Evolutionary conservation across 2,888 invertebrate species (phyloP).

Genomic region (Anthophora plumipes): DNA sequence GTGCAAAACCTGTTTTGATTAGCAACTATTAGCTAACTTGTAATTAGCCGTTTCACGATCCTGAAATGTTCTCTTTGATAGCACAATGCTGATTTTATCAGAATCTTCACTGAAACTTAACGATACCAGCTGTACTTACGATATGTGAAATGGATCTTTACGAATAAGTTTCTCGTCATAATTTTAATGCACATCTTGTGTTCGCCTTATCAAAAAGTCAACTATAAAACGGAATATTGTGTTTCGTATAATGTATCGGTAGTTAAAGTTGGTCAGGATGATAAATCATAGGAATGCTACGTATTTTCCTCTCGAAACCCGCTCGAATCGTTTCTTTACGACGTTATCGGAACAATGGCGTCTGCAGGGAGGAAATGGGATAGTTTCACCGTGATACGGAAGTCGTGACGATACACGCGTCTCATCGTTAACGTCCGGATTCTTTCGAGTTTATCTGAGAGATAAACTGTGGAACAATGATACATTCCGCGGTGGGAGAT

Average conservation of each 20-base stretch:
- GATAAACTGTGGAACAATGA: conserved; percentile 20
- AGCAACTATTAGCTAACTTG: conserved; percentile 20
- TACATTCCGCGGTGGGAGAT: not conserved
- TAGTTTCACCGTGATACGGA: conserved; percentile 44
- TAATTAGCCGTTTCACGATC: conserved; percentile 43
- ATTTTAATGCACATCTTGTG: not conserved
- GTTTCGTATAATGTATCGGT: not conserved
- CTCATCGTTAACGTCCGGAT: conserved; percentile 11
- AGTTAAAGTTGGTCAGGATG: not conserved
- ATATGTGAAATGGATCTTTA: not conserved
- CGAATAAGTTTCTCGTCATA: not conserved
- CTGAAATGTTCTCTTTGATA: conserved; percentile 12
- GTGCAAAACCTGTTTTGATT: conserved; percentile 47
- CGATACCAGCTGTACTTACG: no score
- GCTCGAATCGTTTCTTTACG: conserved; percentile 57
- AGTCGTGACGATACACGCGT: conserved; percentile 11
- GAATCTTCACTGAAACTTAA: not conserved
- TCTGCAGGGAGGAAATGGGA: conserved; percentile 35
- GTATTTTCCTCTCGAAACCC: conserved; percentile 40
- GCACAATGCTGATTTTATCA: not conserved
- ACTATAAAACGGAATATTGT: not conserved
- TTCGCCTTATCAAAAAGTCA: conserved; percentile 28
- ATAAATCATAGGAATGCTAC: conserved; percentile 53
- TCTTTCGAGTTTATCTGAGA: not conserved
- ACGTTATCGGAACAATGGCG: conserved; percentile 49